These are phyloP conservation scores for Sinohyriopsis cumingii DNA, from an alignment of 2,888 invertebrate genomes.

Conservation along the genomic window DNA sequence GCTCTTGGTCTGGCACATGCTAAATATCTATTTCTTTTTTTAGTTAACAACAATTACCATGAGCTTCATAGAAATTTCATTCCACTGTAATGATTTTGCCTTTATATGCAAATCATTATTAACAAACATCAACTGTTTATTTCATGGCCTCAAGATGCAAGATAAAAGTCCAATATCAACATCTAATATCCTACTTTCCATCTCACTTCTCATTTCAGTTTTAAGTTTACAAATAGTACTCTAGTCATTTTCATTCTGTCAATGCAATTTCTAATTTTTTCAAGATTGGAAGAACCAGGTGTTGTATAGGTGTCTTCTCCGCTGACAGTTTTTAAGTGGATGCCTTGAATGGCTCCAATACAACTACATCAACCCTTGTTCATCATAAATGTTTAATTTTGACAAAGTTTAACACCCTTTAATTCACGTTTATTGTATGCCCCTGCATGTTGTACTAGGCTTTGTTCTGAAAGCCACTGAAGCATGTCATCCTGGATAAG, in stretches of 20 bases:
- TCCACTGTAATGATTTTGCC: not conserved
- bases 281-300: conserved; percentile 8
- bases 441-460: conserved; percentile 6
- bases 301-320: conserved; percentile 9
- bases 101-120: not conserved
- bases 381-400: conserved; percentile 5
- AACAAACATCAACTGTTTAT: conserved; percentile 4
- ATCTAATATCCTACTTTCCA: not conserved
- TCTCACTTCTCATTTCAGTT: not conserved
- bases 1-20: no score
- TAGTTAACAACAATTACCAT: no score
- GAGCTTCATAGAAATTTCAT: not conserved
- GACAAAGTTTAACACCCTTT: no score
- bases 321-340: conserved; percentile 9
- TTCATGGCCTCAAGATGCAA: conserved; percentile 1
- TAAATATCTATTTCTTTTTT: no score
- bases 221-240: not conserved
- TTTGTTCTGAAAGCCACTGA: no score
- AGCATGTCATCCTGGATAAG: conserved; percentile 14
- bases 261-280: conserved; percentile 1
- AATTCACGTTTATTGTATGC: not conserved
- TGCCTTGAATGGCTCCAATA: conserved; percentile 5
- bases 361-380: conserved; percentile 7
- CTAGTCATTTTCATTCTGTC: not conserved
- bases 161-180: conserved; percentile 7